Evolutionary conservation across 2,888 invertebrate species (phyloP).

Genomic region (Cacoxenus indagator): DNA sequence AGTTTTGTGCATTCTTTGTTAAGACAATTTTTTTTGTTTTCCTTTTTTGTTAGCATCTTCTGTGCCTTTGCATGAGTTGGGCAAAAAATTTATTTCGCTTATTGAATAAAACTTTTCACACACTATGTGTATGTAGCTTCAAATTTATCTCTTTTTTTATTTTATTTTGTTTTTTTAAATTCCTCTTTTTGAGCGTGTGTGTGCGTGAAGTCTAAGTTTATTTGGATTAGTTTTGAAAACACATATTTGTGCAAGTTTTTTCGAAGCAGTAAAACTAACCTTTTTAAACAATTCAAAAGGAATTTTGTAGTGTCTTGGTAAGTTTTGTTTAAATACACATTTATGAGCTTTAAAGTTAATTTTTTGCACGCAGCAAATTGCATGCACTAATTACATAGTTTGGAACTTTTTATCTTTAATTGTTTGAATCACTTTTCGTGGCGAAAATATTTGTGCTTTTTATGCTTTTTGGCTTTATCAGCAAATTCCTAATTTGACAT

Average conservation of each 20-base stretch:
- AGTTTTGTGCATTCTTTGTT: slow-evolving; percentile 40
- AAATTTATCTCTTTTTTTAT: slow-evolving; percentile 39
- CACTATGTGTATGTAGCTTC: no score
- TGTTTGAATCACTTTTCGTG: no score
- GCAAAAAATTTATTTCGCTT: neutral
- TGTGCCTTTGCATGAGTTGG: slow-evolving; percentile 14
- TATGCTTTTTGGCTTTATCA: no score
- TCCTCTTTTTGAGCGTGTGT: slow-evolving; percentile 15
- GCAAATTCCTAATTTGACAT: no score
- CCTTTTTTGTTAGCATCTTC: slow-evolving; percentile 39
- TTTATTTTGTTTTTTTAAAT: slow-evolving; percentile 30
- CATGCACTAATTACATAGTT: no score
- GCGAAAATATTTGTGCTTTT: no score
- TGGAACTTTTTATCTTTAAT: no score
- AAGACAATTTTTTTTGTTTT: slow-evolving; percentile 2
- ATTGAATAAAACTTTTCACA: neutral
- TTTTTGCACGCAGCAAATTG: no score
- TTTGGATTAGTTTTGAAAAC: slow-evolving; percentile 54
- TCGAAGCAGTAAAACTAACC: neutral
- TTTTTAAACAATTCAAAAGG: no score
- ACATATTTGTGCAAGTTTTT: slow-evolving; percentile 9
- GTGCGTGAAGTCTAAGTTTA: slow-evolving; percentile 54
- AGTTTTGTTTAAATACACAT: neutral
- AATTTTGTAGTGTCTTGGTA: neutral
- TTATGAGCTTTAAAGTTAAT: no score